Percentiles rank a stretch among this genome's conserved stretches.
These are phyloP conservation scores for Turnix velox DNA, from an alignment of 2,113 vertebrate species.

Conservation along the genomic window DNA sequence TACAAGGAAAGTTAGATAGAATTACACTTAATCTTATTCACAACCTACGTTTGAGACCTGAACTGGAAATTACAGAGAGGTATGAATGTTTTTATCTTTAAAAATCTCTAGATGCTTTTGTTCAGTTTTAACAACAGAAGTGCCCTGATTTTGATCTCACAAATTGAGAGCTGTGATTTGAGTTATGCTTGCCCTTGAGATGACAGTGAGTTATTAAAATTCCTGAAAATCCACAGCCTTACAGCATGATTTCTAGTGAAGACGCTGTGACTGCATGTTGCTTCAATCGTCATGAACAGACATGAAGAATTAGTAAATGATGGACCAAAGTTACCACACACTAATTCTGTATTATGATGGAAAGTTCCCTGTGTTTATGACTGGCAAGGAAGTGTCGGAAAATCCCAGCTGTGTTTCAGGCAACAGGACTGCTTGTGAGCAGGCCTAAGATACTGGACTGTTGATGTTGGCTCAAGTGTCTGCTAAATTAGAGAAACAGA, in stretches of 20 bases:
- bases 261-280: not conserved
- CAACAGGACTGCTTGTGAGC: not conserved
- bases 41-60: not conserved
- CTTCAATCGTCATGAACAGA: not conserved
- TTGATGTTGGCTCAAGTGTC: not conserved
- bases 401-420: not conserved
- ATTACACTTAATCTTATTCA: not conserved
- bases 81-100: not conserved
- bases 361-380: not conserved
- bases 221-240: not conserved
- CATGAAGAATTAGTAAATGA: not conserved
- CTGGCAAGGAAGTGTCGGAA: not conserved
- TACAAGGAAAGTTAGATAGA: not conserved
- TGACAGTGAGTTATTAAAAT: not conserved
- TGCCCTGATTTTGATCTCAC: not conserved
- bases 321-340: not conserved
- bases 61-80: not conserved
- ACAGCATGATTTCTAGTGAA: not conserved
- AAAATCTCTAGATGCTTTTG: not conserved
- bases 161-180: not conserved
- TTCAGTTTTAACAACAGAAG: not conserved
- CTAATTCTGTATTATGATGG: not conserved
- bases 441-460: not conserved
- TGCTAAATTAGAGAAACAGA: not conserved
- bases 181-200: not conserved